Evolutionary conservation across 2,113 vertebrate genomes (phyloP), one percentile per base, ranked within the genome.

Genomic region (Hyperoodon ampullatus): DNA sequence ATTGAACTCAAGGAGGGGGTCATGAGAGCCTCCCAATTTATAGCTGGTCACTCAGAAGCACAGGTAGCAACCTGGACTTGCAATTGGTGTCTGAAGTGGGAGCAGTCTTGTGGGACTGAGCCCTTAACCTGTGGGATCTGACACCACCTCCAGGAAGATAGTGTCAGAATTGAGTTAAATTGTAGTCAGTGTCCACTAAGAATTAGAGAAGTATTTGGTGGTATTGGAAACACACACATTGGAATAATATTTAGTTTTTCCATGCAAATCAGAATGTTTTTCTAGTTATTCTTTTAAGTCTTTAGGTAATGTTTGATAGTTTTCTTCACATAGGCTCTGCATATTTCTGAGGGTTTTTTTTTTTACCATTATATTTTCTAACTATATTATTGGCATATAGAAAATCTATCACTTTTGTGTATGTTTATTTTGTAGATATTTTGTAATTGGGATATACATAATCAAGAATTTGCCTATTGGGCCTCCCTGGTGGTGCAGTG

Each of bases 331-430:
- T 14, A 18, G 33, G n/a, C 55, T 92, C 47, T 72, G 66, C 4
- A 47, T 65, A 13, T 81, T 88, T 88, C 44, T 63, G n/a, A 70
- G 23, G n/a, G 3, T 14, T 58, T 44, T 80, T 90, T 70, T 35
- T 50, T 60, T 47, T 30, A 44, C 24, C 39, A n/a, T 60, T 83
- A n/a, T 83, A 50, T 82, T 88, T 95, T 83, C 68, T 39, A 58
- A 74, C 47, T 92, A 74, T 88, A 35, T 92, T 95, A 75, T 47
- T 88, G 83, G 47, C 39, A 50, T 88, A 50, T 24, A 75, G 47
- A 68, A 95, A 53, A 83, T 47, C 65, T 95, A 58, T 87, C 60
- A 61, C 75, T 74, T 80, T 61, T 77, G 33, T 42, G 55, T 70
- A n/a, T 35, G 47, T 75, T 90, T 75, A 78, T 42, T 90, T 80